A percentile compares a stretch with the other conserved stretches of the same genome.
These are phyloP conservation scores for Melanostigma gelatinosum DNA, from an alignment of 2,113 vertebrate genomes.

Conservation along the genomic window DNA sequence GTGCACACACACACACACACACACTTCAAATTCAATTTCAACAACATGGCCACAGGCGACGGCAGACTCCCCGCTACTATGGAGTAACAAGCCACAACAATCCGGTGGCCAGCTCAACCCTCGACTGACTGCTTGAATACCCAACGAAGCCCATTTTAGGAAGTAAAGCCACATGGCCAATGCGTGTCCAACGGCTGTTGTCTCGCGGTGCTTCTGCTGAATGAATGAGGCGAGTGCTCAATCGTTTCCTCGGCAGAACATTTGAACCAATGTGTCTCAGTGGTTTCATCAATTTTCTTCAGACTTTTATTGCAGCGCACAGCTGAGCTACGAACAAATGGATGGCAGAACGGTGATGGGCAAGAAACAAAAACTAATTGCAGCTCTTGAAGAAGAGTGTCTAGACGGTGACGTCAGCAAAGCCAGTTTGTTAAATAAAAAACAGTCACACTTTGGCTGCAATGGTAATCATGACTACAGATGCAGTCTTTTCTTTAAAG, in stretches of 20 bases:
- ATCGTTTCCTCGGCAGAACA: conserved; percentile 45
- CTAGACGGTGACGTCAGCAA: conserved; percentile 43
- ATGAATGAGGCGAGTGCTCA: conserved; percentile 24
- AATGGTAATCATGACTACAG: neutral
- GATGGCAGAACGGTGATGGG: conserved; percentile 26
- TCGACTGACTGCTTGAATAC: conserved; percentile 33
- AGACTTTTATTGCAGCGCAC: conserved; percentile 36
- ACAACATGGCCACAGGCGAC: conserved; percentile 53
- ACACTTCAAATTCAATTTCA: conserved; percentile 62
- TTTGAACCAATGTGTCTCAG: conserved; percentile 13
- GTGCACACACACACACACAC: neutral
- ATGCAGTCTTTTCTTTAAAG: no score
- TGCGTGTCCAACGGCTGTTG: neutral
- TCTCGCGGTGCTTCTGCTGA: conserved; percentile 10
- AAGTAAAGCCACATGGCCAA: conserved; percentile 15
- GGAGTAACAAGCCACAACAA: conserved; percentile 38
- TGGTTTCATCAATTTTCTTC: conserved; percentile 38
- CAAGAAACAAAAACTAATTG: conserved; percentile 23
- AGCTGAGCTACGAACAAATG: conserved; percentile 33
- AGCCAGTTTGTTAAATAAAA: neutral
- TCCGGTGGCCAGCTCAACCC: conserved; percentile 33
- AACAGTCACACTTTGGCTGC: neutral
- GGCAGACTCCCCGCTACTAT: conserved; percentile 31
- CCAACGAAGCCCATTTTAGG: conserved; percentile 31
- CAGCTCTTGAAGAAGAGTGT: conserved; percentile 40